Base-by-base conservation (phyloP, 2,797 vertebrate species). In the Xerus rutilus region DNA sequence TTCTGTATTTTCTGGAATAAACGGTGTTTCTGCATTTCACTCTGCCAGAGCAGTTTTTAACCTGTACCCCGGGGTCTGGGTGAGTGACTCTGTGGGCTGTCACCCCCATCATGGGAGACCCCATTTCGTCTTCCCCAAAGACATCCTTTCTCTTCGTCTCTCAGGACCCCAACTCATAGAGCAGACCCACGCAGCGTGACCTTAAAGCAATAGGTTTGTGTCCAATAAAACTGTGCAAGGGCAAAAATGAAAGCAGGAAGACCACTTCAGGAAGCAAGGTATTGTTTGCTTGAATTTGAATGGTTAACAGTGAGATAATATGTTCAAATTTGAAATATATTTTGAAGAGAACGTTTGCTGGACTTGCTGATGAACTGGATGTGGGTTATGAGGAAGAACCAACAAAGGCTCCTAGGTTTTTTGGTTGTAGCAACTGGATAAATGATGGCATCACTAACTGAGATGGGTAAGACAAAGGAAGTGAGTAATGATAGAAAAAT, bases 401-500 rank as follows among this genome's bases (percentile, higher is more conserved):
- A 89, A 91, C 8, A 49, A 21, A 59, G 59, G 47, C 9, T 86
- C 54, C 54, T 49, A 86, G 39, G 25, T 32, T 67, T 57, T 89
- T 85, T 72, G 73, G 30, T 45, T 49, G 32, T 39, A 88, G 77
- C 47, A 96, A 94, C 39, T 62, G 20, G 62, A 77, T 52, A 89
- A 88, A 59, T 59, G 49, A 94, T 28, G 47, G 32, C 52, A 25
- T 91, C 59, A 67, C 54, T 83, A 52, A 91, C 67, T 76, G 45
- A 86, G 76, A 94, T 32, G 14, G 45, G 30, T 88, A 96, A 93
- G 62, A 57, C 39, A 49, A 59, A 95, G 59, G 64, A 94, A 90
- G 85, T 94, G 39, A 93, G 52, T 73, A 83, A 11, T 77, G 43
- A 86, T 11, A 54, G 85, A 49, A 92, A 93, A 95, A 94, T 73